phyloP scores from a whole-genome alignment of 2,797 vertebrate species.

The Luscinia luscinia region DNA sequence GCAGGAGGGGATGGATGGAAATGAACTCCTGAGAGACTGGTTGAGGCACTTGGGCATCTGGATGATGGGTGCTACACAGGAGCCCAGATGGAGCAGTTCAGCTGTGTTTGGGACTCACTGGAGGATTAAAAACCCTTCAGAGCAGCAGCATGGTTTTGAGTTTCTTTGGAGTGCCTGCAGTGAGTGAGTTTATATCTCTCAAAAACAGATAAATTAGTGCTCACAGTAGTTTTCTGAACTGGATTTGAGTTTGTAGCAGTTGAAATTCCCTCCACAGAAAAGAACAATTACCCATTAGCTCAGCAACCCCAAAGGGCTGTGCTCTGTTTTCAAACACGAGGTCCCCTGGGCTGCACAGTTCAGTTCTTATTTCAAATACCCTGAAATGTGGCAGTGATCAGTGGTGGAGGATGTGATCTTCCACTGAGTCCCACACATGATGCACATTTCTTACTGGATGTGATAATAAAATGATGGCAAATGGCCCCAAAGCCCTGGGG shows the following conservation, averaged over 20 bases:
- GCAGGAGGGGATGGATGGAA: not conserved
- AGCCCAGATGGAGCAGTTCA: not conserved
- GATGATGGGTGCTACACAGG: not conserved
- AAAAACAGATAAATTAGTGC: not conserved
- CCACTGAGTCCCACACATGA: not conserved
- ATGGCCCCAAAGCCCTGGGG: not conserved
- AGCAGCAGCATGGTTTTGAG: not conserved
- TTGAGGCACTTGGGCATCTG: not conserved
- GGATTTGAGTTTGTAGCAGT: not conserved
- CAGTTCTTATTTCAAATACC: not conserved
- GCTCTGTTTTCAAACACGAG: rapidly evolving
- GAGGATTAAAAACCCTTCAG: not conserved
- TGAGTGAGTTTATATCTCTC: not conserved
- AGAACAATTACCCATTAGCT: not conserved
- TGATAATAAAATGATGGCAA: not conserved
- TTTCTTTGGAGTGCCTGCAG: not conserved
- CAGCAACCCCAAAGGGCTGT: not conserved
- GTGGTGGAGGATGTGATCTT: not conserved
- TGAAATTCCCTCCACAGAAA: not conserved
- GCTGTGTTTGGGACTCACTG: not conserved
- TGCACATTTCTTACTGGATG: not conserved
- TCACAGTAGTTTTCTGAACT: not conserved
- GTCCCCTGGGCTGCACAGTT: not conserved
- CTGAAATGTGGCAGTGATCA: not conserved
- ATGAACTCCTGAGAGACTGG: not conserved